Conservation (phyloP, 2,113 vertebrate genomes). For the Felis chaus region DNA sequence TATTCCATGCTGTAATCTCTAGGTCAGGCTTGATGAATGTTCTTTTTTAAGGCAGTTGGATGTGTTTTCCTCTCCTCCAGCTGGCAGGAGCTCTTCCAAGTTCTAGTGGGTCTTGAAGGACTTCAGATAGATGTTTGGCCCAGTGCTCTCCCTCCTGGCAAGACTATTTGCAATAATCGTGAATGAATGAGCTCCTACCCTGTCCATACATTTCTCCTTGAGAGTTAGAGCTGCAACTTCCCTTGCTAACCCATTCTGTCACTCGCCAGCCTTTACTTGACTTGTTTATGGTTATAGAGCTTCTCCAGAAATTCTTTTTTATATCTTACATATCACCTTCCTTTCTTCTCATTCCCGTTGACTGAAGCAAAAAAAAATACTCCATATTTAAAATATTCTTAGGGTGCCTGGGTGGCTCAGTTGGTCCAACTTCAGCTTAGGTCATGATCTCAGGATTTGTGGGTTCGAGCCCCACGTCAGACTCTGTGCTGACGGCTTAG, state of each 20-base stretch:
- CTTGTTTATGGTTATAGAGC: background rate
- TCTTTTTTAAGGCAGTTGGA: background rate
- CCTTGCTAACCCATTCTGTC: background rate
- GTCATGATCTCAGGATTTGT: too few relatives aligned
- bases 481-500: too few relatives aligned
- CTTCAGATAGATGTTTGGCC: background rate
- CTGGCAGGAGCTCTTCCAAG: background rate
- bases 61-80: background rate
- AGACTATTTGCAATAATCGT: background rate
- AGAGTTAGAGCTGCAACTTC: background rate
- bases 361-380: background rate
- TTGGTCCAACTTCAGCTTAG: too few relatives aligned
- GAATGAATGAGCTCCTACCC: background rate
- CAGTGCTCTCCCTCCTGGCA: background rate
- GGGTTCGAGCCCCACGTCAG: accelerated
- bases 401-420: too few relatives aligned
- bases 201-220: background rate
- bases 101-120: background rate
- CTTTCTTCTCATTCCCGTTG: background rate
- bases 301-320: background rate
- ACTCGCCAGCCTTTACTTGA: background rate
- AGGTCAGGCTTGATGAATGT: background rate
- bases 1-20: background rate
- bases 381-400: background rate
- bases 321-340: background rate